phyloP scores from a whole-genome alignment of 2,888 invertebrate genomes.

The Euzetes globulus region DNA sequence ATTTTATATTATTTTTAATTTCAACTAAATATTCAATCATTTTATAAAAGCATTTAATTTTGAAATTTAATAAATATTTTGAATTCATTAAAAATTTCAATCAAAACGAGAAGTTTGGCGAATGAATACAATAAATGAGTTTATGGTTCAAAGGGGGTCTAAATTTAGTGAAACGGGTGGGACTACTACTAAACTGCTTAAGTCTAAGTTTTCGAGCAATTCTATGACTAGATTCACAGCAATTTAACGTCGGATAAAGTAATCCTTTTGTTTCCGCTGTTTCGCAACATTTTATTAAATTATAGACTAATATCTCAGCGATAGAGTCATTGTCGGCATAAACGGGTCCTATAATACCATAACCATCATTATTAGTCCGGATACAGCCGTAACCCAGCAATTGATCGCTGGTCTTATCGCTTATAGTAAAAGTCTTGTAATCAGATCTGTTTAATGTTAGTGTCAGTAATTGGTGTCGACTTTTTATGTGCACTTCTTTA shows the following conservation, averaged over 20 bases:
- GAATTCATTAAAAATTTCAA: background rate
- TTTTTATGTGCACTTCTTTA: constrained; percentile 15
- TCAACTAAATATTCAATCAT: background rate
- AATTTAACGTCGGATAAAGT: background rate
- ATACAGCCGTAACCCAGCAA: constrained; percentile 32
- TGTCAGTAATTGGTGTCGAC: background rate
- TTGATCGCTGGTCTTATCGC: background rate
- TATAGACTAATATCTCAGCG: constrained; percentile 25
- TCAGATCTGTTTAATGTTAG: background rate
- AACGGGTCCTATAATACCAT: constrained; percentile 24
- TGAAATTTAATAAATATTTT: too few relatives aligned
- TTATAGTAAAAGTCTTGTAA: constrained; percentile 15
- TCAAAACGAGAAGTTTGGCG: constrained; percentile 30
- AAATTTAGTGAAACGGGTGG: constrained; percentile 17
- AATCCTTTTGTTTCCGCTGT: constrained; percentile 5
- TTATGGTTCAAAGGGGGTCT: constrained; percentile 17
- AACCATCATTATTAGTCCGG: constrained; percentile 14
- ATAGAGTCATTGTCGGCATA: constrained; percentile 29
- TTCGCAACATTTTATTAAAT: constrained; percentile 12
- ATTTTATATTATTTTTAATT: background rate
- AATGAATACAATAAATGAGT: constrained; percentile 18
- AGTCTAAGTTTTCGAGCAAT: constrained; percentile 9
- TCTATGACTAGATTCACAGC: background rate
- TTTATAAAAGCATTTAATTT: background rate
- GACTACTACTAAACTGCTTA: background rate